A percentile compares a stretch with the other conserved stretches of the same genome.
Conservation (phyloP, 2,888 invertebrate genomes). For the Esperia sulphurella region DNA sequence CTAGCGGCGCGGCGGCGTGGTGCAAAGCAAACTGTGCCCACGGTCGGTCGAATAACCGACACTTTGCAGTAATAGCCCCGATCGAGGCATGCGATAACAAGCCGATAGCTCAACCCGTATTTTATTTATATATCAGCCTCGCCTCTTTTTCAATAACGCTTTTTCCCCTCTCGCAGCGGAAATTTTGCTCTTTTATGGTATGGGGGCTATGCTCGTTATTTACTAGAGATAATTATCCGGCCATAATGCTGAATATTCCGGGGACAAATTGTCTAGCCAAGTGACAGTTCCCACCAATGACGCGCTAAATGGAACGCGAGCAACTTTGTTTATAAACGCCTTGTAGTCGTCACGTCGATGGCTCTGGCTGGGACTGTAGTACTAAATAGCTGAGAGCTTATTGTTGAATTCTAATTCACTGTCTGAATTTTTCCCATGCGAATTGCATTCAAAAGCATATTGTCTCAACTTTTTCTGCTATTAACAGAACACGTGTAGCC, state of each 20-base stretch:
- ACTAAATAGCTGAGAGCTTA: not conserved
- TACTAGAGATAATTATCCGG: slow-evolving; percentile 65
- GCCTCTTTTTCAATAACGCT: slow-evolving; percentile 77
- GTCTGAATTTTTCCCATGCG: not conserved
- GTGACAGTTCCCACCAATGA: slow-evolving; percentile 47
- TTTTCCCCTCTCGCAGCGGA: slow-evolving; percentile 68
- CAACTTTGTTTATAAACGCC: slow-evolving; percentile 17
- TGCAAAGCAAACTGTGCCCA: slow-evolving; percentile 75
- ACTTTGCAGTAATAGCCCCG: slow-evolving; percentile 72
- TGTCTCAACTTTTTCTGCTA: no score
- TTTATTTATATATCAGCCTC: slow-evolving; percentile 71
- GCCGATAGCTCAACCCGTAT: slow-evolving; percentile 79
- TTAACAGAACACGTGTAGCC: no score
- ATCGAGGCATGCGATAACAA: slow-evolving; percentile 78
- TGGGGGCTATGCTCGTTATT: slow-evolving; percentile 65
- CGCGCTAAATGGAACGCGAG: slow-evolving; percentile 15
- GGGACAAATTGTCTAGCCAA: slow-evolving; percentile 57
- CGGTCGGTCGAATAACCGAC: slow-evolving; percentile 68
- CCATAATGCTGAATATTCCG: slow-evolving; percentile 63
- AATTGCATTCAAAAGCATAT: no score
- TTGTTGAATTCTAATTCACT: no score
- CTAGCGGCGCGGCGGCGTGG: slow-evolving; percentile 56
- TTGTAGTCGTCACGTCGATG: slow-evolving; percentile 11
- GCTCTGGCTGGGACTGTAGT: not conserved
- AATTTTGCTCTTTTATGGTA: slow-evolving; percentile 74